These are phyloP conservation scores for Turritopsis dohrnii DNA, from an alignment of 30 jellyfish, hydroid and myxozoan species.

Conservation along the genomic window DNA sequence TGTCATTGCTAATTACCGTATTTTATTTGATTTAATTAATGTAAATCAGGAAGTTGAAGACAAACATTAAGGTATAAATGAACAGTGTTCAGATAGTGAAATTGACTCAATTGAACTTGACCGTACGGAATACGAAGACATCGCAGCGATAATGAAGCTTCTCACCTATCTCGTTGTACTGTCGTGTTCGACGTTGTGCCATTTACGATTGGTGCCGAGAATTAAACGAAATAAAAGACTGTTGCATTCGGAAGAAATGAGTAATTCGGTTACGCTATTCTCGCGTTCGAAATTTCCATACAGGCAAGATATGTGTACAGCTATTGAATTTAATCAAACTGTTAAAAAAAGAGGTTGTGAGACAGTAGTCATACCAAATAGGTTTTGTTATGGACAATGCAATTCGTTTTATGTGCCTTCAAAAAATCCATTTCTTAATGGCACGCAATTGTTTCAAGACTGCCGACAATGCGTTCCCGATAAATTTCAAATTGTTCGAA, in stretches of 20 bases:
- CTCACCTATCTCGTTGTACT: not conserved
- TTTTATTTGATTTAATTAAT: no score
- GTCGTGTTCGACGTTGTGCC: not conserved
- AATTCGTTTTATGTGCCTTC: conserved; percentile 15
- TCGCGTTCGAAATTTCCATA: not conserved
- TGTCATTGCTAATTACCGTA: not conserved
- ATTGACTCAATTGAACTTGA: not conserved
- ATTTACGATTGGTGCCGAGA: not conserved
- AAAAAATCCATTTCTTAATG: not conserved
- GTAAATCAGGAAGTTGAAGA: not conserved
- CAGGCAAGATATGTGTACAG: conserved; percentile 4
- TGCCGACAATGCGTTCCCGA: conserved; percentile 9
- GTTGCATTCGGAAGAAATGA: not conserved
- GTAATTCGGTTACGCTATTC: not conserved
- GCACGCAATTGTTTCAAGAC: conserved; percentile 2
- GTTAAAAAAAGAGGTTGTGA: conserved; percentile 1
- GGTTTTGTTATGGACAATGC: conserved; percentile 7
- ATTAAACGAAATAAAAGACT: not conserved
- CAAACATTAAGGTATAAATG: not conserved
- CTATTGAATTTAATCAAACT: conserved; percentile 6
- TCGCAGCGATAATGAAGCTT: not conserved
- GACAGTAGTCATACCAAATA: conserved; percentile 4
- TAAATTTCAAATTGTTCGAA: conserved; percentile 10
- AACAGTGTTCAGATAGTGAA: not conserved
- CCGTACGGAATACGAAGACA: not conserved